These are phyloP conservation scores for Hapalemur alaotrensis DNA, from an alignment of 2,797 vertebrate genomes.

Conservation along the genomic window DNA sequence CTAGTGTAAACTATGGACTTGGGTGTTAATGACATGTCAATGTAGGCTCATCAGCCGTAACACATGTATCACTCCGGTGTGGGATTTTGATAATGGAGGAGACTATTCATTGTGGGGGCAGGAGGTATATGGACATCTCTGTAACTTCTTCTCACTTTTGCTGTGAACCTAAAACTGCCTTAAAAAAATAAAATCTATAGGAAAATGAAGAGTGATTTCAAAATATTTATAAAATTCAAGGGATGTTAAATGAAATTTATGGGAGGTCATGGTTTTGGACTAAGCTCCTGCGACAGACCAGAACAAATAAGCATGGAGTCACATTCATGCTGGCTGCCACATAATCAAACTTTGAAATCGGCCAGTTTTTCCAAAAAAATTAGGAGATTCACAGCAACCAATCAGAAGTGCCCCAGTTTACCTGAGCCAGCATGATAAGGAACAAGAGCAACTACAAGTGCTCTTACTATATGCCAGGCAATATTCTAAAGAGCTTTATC, in stretches of 20 bases:
- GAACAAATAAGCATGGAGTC: neutral
- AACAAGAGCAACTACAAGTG: neutral
- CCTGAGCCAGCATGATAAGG: neutral
- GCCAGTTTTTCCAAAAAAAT: neutral
- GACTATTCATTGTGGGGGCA: neutral
- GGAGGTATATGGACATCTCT: neutral
- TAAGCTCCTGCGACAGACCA: neutral
- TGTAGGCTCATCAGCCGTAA: neutral
- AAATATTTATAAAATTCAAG: neutral
- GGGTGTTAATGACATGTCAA: neutral
- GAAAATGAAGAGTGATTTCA: neutral
- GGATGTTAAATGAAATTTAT: conserved; percentile 10
- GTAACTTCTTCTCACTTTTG: neutral
- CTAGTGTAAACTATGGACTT: neutral
- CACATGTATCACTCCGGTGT: neutral
- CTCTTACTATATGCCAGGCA: neutral
- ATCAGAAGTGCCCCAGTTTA: neutral
- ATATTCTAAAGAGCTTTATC: neutral
- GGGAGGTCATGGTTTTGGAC: neutral
- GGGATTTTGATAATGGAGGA: neutral
- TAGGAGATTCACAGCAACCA: neutral
- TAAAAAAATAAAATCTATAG: conserved; percentile 30
- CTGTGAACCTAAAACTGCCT: conserved; percentile 1
- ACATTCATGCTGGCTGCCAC: neutral
- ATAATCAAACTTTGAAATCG: neutral